A percentile compares a stretch with the other conserved stretches of the same genome.
These are phyloP conservation scores for Copidosoma floridanum DNA, from an alignment of 1,140 invertebrate genomes.

Conservation along the genomic window DNA sequence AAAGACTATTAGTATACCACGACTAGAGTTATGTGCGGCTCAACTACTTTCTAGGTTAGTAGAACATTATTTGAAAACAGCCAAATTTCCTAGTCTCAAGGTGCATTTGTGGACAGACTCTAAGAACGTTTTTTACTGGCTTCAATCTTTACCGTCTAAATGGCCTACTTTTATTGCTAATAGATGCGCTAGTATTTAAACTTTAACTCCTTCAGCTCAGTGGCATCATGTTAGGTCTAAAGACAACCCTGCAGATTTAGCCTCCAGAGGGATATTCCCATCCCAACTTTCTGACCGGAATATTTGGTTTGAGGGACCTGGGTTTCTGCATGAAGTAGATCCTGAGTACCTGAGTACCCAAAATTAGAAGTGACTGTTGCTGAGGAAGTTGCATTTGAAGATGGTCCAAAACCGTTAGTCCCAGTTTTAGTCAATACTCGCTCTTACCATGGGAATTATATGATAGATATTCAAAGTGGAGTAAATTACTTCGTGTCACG, in stretches of 20 bases:
- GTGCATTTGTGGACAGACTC: slow-evolving; percentile 39
- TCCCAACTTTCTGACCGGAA: slow-evolving; percentile 29
- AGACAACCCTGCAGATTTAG: slow-evolving; percentile 43
- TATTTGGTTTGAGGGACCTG: slow-evolving; percentile 47
- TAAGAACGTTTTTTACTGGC: slow-evolving; percentile 39
- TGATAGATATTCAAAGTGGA: neutral
- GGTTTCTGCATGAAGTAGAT: slow-evolving; percentile 23
- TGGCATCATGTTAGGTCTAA: slow-evolving; percentile 37
- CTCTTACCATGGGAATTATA: too few relatives aligned
- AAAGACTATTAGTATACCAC: slow-evolving; percentile 46
- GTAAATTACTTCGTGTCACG: slow-evolving; percentile 1
- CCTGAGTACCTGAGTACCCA: slow-evolving; percentile 11
- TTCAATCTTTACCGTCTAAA: slow-evolving; percentile 31
- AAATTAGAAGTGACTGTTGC: neutral
- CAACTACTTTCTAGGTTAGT: slow-evolving; percentile 33
- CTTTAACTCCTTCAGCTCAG: slow-evolving; percentile 21
- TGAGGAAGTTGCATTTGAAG: neutral
- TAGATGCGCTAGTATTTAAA: slow-evolving; percentile 38
- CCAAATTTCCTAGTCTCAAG: neutral
- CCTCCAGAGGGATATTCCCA: slow-evolving; percentile 30
- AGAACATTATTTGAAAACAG: neutral
- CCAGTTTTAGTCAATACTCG: too few relatives aligned
- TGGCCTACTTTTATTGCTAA: slow-evolving; percentile 48
- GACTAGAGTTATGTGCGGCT: slow-evolving; percentile 55
- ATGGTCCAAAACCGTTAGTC: neutral